Percentiles rank a stretch among this genome's conserved stretches.
These are phyloP conservation scores for Strongylocentrotus purpuratus DNA, from an alignment of 35 echinoderm and acorn worm species.

Conservation along the genomic window DNA sequence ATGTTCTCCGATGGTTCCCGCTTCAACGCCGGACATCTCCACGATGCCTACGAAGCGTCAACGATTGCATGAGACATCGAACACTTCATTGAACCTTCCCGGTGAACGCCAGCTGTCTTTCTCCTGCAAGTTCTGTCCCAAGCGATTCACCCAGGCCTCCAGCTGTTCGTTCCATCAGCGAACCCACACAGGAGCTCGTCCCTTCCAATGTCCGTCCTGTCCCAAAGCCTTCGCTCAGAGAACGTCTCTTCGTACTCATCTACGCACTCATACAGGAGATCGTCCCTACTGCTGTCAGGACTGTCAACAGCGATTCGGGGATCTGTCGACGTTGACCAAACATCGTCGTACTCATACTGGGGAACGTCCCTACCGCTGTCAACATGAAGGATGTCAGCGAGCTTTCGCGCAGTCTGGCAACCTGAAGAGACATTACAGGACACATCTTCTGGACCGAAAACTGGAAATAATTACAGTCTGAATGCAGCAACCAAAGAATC, in stretches of 20 bases:
- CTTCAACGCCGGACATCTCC: not conserved
- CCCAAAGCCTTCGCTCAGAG: slow-evolving; percentile 48
- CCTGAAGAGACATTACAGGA: slow-evolving; percentile 63
- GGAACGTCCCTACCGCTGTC: slow-evolving; percentile 68
- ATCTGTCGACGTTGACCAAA: slow-evolving; percentile 84
- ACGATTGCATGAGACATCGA: not conserved
- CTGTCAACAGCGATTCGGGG: slow-evolving; percentile 84
- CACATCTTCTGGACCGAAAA: slow-evolving; percentile 7
- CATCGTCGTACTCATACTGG: slow-evolving; percentile 89
- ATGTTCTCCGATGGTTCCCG: not conserved
- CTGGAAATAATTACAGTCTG: not conserved
- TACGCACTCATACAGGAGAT: slow-evolving; percentile 86
- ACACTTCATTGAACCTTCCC: not conserved
- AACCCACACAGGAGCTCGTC: slow-evolving; percentile 38
- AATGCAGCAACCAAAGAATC: not conserved
- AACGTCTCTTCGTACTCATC: slow-evolving; percentile 58
- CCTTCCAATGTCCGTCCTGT: slow-evolving; percentile 37
- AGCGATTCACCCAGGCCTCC: slow-evolving; percentile 37
- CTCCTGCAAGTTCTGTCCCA: not conserved
- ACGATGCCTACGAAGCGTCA: not conserved
- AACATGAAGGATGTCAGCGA: slow-evolving; percentile 41
- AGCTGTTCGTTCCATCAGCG: slow-evolving; percentile 33
- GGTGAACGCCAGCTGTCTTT: not conserved
- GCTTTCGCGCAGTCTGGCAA: slow-evolving; percentile 93
- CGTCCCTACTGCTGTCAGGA: slow-evolving; percentile 86